Base-by-base conservation (phyloP, 2,113 vertebrate species). In the Pica pica region DNA sequence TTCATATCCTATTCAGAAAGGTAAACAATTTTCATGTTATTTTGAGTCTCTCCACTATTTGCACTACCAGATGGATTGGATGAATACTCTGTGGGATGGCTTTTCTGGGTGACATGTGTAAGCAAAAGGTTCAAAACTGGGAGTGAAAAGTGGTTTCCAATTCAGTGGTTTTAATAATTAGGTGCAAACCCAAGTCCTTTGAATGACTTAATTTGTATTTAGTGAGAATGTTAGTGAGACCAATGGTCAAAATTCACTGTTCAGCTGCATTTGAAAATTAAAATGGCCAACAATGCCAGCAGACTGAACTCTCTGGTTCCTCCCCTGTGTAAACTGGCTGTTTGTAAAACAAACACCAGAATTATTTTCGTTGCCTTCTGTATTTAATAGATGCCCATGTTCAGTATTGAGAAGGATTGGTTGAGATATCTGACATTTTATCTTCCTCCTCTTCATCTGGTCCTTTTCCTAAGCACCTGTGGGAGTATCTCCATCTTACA, bases 11-110 rank as follows among this genome's bases (percentile, higher is more conserved):
- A 53, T 81, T 90, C 70, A 81, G 76, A 68, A 94, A 91, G 7
- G 61, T 90, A 95, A 95, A 96, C 67, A 87, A 73, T 47, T 73
- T 87, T 83, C 83, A 50, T 76, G 57, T 79, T 93, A 86, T 94
- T 96, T 81, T 57, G 70, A 87, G 74, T 65, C 68, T 83, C 37
- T 89, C 74, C 68, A 68, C 55, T 91, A 49, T 75, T 92, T 90
- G 47, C 49, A 64, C 9, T 41, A 74, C 17, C 28, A 61, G 80
- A 64, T 74, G 69, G 89, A 82, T 93, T 63, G 89, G 89, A 64
- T 61, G 53, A 88, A 47, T 28, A 24, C 4, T 68, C 70, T 37
- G 14, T 19, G 22, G 19, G 63, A 79, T 37, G 73, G 57, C 47
- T 79, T 28, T 74, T 64, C 76, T 83, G 46, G 37, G 37, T 84